Evolutionary conservation across 2,113 vertebrate species (phyloP), one percentile per base, ranked within the genome.

Genomic region (Chlamydotis undulata): DNA sequence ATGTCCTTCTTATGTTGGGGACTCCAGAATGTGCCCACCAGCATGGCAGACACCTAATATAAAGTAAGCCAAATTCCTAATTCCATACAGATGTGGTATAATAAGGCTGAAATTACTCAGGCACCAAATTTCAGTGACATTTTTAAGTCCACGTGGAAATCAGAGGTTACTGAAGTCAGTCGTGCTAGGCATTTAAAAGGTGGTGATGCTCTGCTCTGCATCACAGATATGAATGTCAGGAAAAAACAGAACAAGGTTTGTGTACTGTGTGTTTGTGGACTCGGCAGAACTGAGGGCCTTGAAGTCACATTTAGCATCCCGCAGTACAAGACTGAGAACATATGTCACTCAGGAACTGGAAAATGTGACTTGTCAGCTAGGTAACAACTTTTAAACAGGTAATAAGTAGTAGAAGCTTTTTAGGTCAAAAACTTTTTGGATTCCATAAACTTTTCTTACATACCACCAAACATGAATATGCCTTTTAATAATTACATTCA

Each of bases 201-300:
- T 11, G 45, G 11, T 4, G 1, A 18, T n/a, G 57, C 18, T 55
- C 15, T 29, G 53, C 16, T 28, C 65, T 37, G 28, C 50, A 12
- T 24, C 63, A 49, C 29, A 41, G 63, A 25, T 14, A 12, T 24
- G 33, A 45, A 31, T 19, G 10, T 35, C 5, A 5, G 60, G 41
- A 68, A 53, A 33, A 57, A 57, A 19, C 28, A 52, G 47, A 52
- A 50, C 6, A 1, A 55, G 7, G 28, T 63, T 29, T 57, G 37
- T 28, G 31, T 0, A 0, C 57, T 33, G 31, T 31, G 16, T 41
- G 11, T 53, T 52, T 4, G 0, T 69, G 26, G 25, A 7, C 12
- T 39, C 2, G 7, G 4, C 9, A 6, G 52, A 71, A 43, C 26
- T 25, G 13, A 21, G 39, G 13, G 7, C 43, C 63, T 56, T 39